Evolutionary conservation across 2,888 invertebrate species (phyloP).

Genomic region (Shargacucullia verbasci): DNA sequence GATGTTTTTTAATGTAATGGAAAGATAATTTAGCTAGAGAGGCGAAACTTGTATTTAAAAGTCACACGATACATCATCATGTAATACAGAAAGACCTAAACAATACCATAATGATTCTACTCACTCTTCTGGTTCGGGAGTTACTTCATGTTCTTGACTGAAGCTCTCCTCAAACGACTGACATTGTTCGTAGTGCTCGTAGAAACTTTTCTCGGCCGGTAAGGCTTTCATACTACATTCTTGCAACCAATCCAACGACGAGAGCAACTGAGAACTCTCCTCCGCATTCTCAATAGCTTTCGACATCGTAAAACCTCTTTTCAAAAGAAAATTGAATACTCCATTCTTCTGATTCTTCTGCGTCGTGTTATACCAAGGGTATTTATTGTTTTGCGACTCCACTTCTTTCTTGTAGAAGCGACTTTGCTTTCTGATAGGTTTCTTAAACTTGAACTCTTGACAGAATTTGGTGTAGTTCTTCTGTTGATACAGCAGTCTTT

Average conservation of each 20-base stretch:
- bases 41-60: no score
- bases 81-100: no score
- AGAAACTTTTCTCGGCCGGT: conserved; percentile 77
- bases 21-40: no score
- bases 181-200: conserved; percentile 78
- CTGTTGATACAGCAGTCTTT: conserved; percentile 80
- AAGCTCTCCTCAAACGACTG: conserved; percentile 70
- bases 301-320: conserved; percentile 72
- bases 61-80: no score
- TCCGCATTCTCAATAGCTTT: conserved; percentile 67
- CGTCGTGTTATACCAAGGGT: conserved; percentile 81
- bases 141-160: conserved; percentile 58
- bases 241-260: conserved; percentile 71
- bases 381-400: conserved; percentile 79
- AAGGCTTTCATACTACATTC: conserved; percentile 73
- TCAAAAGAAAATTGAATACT: conserved; percentile 74
- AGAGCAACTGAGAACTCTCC: conserved; percentile 66
- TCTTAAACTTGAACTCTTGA: conserved; percentile 74
- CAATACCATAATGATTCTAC: conserved; percentile 40
- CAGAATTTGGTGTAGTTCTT: conserved; percentile 78
- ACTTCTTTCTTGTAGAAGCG: conserved; percentile 69
- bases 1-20: no score
- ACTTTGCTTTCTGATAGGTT: conserved; percentile 63
- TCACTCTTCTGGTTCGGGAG: conserved; percentile 66
- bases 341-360: conserved; percentile 72